Conservation (phyloP, 2,113 vertebrate species). For the Eolophus roseicapilla region DNA sequence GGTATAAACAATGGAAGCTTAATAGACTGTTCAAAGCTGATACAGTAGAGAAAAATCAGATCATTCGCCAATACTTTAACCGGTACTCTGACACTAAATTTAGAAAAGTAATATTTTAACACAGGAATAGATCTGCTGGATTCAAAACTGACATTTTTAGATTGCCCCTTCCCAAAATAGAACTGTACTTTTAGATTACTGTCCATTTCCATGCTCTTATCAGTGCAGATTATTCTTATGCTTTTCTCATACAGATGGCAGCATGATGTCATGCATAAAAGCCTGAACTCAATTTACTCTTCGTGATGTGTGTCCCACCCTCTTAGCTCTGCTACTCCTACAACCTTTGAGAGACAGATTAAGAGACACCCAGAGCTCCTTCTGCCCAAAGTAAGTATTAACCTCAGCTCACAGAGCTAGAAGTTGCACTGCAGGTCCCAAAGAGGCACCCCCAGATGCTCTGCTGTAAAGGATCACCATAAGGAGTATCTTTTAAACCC, state of each 20-base stretch:
- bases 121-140: not conserved
- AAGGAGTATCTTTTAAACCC: not conserved
- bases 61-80: not conserved
- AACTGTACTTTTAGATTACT: not conserved
- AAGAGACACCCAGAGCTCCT: not conserved
- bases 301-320: not conserved
- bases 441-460: not conserved
- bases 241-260: conserved; percentile 3
- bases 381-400: not conserved
- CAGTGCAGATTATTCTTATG: not conserved
- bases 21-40: not conserved
- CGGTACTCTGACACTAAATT: not conserved
- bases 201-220: conserved; percentile 26
- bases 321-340: not conserved
- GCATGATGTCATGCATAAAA: not conserved
- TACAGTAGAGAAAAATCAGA: not conserved
- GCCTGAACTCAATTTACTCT: not conserved
- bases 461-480: not conserved
- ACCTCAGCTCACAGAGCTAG: not conserved
- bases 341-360: not conserved
- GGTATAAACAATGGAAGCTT: not conserved
- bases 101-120: not conserved
- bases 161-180: not conserved
- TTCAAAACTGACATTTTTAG: conserved; percentile 20
- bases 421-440: not conserved